These are phyloP conservation scores for Cryptus viduatorius DNA, from an alignment of 2,888 invertebrate species.

Conservation along the genomic window DNA sequence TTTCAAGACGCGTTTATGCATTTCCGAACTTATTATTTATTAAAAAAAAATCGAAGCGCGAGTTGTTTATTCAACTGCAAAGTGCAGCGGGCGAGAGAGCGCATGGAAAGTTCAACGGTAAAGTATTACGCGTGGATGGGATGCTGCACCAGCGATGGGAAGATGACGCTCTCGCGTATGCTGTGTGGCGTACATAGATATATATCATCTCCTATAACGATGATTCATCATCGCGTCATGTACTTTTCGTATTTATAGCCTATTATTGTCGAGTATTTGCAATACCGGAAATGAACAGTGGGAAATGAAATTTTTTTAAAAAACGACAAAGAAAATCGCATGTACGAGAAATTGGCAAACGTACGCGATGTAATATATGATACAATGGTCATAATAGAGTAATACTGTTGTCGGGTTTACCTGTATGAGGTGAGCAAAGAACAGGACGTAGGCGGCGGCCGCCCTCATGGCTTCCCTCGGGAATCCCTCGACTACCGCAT, in stretches of 20 bases:
- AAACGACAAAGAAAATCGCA: too few relatives aligned
- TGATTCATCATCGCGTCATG: slow-evolving; percentile 38
- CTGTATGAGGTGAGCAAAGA: slow-evolving; percentile 85
- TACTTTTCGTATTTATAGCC: slow-evolving; percentile 19
- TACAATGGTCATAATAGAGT: slow-evolving; percentile 27
- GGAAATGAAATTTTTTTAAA: not conserved
- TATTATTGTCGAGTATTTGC: slow-evolving; percentile 26
- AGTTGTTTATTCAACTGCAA: slow-evolving; percentile 63
- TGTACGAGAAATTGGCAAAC: slow-evolving; percentile 34
- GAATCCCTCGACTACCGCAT: slow-evolving; percentile 85
- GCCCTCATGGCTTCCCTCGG: slow-evolving; percentile 85
- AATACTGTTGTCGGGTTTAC: slow-evolving; percentile 72
- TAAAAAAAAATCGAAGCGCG: slow-evolving; percentile 21
- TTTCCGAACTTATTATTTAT: slow-evolving; percentile 41
- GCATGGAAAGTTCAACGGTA: slow-evolving; percentile 58
- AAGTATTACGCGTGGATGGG: slow-evolving; percentile 38
- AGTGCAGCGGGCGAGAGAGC: slow-evolving; percentile 62
- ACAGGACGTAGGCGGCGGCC: slow-evolving; percentile 85
- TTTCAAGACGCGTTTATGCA: slow-evolving; percentile 19
- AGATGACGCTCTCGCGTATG: slow-evolving; percentile 35
- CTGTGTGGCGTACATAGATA: slow-evolving; percentile 2
- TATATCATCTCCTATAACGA: slow-evolving; percentile 19
- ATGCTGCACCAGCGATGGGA: slow-evolving; percentile 34
- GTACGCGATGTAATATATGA: not conserved
- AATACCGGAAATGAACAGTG: slow-evolving; percentile 53